Evolutionary conservation across 2,888 invertebrate genomes (phyloP), one percentile per base, ranked within the genome.

Genomic region (Chrysodeixis includens): DNA sequence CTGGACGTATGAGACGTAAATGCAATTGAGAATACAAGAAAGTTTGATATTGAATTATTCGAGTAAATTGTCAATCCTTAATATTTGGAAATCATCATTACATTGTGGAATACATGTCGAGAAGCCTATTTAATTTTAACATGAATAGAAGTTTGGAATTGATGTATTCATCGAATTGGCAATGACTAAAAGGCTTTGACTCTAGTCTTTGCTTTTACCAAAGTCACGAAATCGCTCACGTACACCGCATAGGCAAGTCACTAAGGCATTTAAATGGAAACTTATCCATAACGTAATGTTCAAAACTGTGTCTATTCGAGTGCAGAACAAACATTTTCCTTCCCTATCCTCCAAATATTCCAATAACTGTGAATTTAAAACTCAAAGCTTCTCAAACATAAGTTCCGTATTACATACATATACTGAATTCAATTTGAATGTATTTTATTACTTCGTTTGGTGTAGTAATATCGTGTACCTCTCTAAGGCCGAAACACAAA

Each of bases 361-460:
- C 3, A 49, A 20, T 20, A 49, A 18, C 18, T 18, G 18, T 20
- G 46, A 49, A 49, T 58, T 26, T 20, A 58, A 52, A 51, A 55
- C n/a, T 55, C 44, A 56, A 61, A 56, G 51, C 40, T 52, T 62
- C 49, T 14, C 55, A 63, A 65, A 68, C 76, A 76, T 71, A 63
- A 55, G 58, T 71, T 30, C 46, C 32, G 59, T 72, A 79, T 76
- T 72, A 79, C 44, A 44, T 35, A 32, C 52, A 61, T 26, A 55
- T 52, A 52, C 51, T 60, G 59, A 62, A 76, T 76, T 76, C 72
- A 55, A 59, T 76, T 76, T 59, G 56, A 71, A 67, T 72, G 59
- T 72, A 69, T 72, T 77, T 76, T 72, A 79, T 77, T 72, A 54
- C 56, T 56, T 57, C 30, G 22, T 18, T 57, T 12, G 72, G 65